Base-by-base conservation (phyloP, 2,888 invertebrate genomes). In the Drosophila paramelanica region DNA sequence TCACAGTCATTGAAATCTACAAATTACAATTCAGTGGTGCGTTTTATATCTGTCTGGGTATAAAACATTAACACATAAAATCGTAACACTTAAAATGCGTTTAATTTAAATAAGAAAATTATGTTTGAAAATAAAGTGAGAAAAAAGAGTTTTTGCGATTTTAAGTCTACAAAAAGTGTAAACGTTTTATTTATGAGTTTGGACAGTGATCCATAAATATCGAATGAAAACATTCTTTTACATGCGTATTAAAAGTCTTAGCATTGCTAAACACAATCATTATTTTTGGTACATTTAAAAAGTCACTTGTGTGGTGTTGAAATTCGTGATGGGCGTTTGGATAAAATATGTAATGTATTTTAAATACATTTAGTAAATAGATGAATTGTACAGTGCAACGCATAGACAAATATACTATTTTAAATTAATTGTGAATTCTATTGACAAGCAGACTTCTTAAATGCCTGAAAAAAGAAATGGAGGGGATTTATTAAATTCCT, bases 11-110 rank as follows among this genome's bases (percentile, higher is more conserved):
- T 41, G 17, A 62, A 65, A 51, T 36, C 60, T 57, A 62, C 47
- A 59, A 52, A 67, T 56, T 56, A 84, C 61, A 87, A 87, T 81
- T 84, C 77, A 87, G 79, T 84, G 83, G 84, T 87, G 87, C 83
- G 83, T 83, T 84, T 83, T 83, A 79, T 87, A 86, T 79, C 81
- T 72, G 14, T 59, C 65, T 71, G 61, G 79, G 67, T 75, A 84
- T 87, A 71, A 75, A 79, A 86, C 83, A 79, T 78, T 77, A 79
- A 79, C 73, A 77, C 61, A 72, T 55, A 36, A 45, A 31, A 55
- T 46, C 45, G 27, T 46, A 65, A 55, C 52, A 69, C 77, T 49
- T 65, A 51, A 49, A 49, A 66, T 52, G 49, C 50, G 46, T 52
- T 64, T 57, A 33, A 65, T 43, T 50, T 53, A 41, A 61, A 47